These are phyloP conservation scores for Anguilla japonica DNA, from an alignment of 2,113 vertebrate species.

Conservation along the genomic window DNA sequence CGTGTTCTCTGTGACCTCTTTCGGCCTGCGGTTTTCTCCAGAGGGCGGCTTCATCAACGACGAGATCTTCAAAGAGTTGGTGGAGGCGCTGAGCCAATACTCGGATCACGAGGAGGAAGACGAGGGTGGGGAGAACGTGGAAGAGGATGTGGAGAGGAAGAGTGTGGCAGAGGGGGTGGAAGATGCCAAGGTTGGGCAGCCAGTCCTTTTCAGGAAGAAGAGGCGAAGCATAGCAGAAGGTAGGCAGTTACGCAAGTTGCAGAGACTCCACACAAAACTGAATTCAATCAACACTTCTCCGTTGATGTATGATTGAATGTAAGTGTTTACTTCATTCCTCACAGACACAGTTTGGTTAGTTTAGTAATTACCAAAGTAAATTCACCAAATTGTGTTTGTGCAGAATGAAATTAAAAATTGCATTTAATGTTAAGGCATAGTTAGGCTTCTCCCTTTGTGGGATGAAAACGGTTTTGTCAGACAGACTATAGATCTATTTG, in stretches of 20 bases:
- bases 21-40: constrained; percentile 26
- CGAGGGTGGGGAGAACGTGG: constrained; percentile 67
- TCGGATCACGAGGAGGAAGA: constrained; percentile 89
- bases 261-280: background rate
- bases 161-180: constrained; percentile 55
- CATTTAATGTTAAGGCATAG: too few species aligned
- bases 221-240: constrained; percentile 65
- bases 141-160: constrained; percentile 68
- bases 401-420: too few species aligned
- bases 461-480: too few species aligned
- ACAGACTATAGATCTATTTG: too few species aligned
- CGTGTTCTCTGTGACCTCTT: constrained; percentile 29
- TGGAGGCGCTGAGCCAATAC: constrained; percentile 89
- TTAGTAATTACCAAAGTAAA: too few species aligned
- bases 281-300: background rate
- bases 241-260: constrained; percentile 40
- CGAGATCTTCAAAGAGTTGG: constrained; percentile 91
- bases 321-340: background rate
- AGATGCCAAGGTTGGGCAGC: constrained; percentile 52
- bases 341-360: background rate
- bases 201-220: constrained; percentile 57
- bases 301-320: too few species aligned
- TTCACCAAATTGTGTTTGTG: too few species aligned
- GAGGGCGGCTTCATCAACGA: constrained; percentile 93
- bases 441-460: too few species aligned